A percentile compares a stretch with the other conserved stretches of the same genome.
Conservation (phyloP, 2,888 invertebrate species). For the Heteromurus nitidus region DNA sequence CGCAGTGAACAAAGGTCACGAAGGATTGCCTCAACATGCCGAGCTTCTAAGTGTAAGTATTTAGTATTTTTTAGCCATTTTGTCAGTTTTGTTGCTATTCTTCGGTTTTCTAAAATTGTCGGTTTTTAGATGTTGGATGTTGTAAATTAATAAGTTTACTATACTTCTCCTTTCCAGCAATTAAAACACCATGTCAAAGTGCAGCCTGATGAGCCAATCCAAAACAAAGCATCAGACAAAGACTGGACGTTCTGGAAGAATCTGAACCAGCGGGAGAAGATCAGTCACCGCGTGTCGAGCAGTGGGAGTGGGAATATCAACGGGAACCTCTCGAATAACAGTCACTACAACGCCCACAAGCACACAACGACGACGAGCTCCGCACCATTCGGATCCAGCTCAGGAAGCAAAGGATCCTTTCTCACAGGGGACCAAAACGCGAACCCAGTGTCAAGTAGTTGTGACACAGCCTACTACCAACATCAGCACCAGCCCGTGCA, state of each 20-base stretch:
- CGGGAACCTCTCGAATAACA: slow-evolving; percentile 26
- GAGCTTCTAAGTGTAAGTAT: slow-evolving; percentile 60
- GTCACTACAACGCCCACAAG: slow-evolving; percentile 19
- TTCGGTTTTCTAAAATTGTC: no score
- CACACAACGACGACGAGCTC: slow-evolving; percentile 24
- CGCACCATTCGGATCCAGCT: slow-evolving; percentile 4
- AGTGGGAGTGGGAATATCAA: slow-evolving; percentile 33
- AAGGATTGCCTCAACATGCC: slow-evolving; percentile 56
- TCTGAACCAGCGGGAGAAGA: slow-evolving; percentile 25
- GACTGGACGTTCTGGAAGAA: slow-evolving; percentile 46
- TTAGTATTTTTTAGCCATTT: no score
- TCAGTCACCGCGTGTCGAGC: slow-evolving; percentile 31
- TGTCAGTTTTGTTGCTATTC: not conserved
- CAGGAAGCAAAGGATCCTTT: slow-evolving; percentile 20
- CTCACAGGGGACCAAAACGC: slow-evolving; percentile 60
- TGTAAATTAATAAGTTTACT: no score
- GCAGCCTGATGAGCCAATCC: slow-evolving; percentile 57
- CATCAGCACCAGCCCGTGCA: slow-evolving; percentile 4
- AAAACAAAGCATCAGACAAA: slow-evolving; percentile 43
- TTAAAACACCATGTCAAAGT: slow-evolving; percentile 56
- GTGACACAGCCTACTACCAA: slow-evolving; percentile 13
- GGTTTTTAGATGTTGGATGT: no score
- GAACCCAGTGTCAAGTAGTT: slow-evolving; percentile 38
- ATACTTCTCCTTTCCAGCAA: slow-evolving; percentile 31
- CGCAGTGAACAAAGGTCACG: slow-evolving; percentile 54